Evolutionary conservation across 2,797 vertebrate genomes (phyloP), one percentile per base, ranked within the genome.

Genomic region (Triplophysa bombifrons): DNA sequence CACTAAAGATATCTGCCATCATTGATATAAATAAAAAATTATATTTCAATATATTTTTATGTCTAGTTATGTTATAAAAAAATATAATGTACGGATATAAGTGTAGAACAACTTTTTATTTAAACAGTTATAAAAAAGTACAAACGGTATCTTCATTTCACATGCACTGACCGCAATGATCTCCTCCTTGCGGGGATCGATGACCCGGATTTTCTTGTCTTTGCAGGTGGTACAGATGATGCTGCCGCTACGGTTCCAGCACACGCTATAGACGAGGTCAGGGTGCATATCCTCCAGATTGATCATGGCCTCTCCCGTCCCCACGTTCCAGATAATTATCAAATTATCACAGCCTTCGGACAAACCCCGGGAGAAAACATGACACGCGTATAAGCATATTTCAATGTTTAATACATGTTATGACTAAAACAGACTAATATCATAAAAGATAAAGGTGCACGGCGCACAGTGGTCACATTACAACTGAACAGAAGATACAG

Each of bases 141-240:
- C 17, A 51, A 51, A 51, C 48, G 17, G 14, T 14, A 16, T 51
- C 3, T 51, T 17, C 0, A 51, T 51, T 17, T 17, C 16, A n/a
- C 13, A 16, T 12, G 50, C n/a, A 3, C 95, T 93, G 83, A 98
- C 97, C 79, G 94, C 94, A n/a, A 98, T 20, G 0, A 99, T 90
- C 66, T 90, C 90, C 80, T 95, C 94, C 86, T 96, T 95, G 88
- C 98, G 93, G 4, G 97, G 98, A 78, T 99, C 96, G 0, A 99
- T 98, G 2, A 99, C 92, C 17, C 98, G 94, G 74, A 99, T 88
- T 84, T 93, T 91, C 88, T 99, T 99, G 94, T 99, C 98, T 88
- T 99, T 99, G 93, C 96, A 98, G 71, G 97, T 85, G 0, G 97
- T 99, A 89, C 96, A 97, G 91, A 99, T 96, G 17, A 98, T 95